Base-by-base conservation (phyloP, 2,797 vertebrate species). In the Crenuchus spilurus region DNA sequence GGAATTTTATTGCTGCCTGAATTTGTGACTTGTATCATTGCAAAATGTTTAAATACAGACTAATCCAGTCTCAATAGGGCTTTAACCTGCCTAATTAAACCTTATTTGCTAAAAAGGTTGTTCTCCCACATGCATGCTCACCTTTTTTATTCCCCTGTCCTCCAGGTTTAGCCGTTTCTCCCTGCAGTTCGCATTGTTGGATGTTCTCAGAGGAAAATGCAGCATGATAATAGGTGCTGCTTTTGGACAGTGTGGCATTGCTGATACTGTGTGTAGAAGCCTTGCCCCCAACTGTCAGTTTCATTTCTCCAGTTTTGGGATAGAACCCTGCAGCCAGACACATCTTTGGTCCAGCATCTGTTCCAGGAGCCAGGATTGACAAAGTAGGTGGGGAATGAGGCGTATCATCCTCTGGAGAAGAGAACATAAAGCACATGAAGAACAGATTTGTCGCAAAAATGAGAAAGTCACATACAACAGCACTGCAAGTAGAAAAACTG, bases 241-340 rank as follows among this genome's bases (percentile, higher is more conserved):
- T 5, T 0, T 0, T 2, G 0, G 72, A 85, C 54, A 85, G 2
- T 0, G 4, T 22, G 0, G 85, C 78, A 0, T 0, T 1, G 0
- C 0, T 22, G 22, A 52, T 55, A 1, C 0, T 6, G 0, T 0
- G 0, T 0, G 0, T 2, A 2, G 0, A 0, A 0, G 4, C 0
- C 0, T 0, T 0, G 8, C 0, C 0, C 2, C 11, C 26, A 0
- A 13, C 3, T 0, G 6, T 57, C 70, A 88, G 28, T 1, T 0
- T 6, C 84, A 89, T 75, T 0, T 3, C 0, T 0, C 7, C 33
- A 0, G 1, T 1, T 0, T 13, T 60, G 6, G 84, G 80, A 26
- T 0, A 51, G 74, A 88, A 87, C 1, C 37, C 41, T 0, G 84
- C 24, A 0, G 88, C 89, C 84, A 90, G 80, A 58, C 89, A 91